A percentile compares a stretch with the other conserved stretches of the same genome.
Conservation (phyloP, 30 jellyfish, hydroid and myxozoan genomes). For the Calvadosia cruxmelitensis region DNA sequence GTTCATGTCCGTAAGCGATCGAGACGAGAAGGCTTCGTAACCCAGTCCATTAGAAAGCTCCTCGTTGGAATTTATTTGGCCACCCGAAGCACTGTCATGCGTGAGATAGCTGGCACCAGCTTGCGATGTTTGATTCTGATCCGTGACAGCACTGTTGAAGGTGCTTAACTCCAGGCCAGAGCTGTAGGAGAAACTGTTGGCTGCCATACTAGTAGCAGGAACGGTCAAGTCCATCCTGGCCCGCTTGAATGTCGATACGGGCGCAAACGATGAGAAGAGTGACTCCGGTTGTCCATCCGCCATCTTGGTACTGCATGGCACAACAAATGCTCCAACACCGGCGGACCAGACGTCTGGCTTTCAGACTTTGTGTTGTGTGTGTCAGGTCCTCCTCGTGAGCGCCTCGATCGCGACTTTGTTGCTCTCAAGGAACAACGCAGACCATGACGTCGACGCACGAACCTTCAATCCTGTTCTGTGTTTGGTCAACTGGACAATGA, state of each 20-base stretch:
- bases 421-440: conserved; percentile 1
- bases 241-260: conserved; percentile 22
- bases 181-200: conserved; percentile 66
- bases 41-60: conserved; percentile 5
- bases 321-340: background rate
- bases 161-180: conserved; percentile 70
- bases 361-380: too few relatives aligned
- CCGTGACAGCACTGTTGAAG: conserved; percentile 12
- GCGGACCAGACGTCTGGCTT: background rate
- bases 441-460: background rate
- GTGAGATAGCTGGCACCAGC: conserved; percentile 33
- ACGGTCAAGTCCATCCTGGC: conserved; percentile 31
- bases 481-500: background rate
- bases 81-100: conserved; percentile 23
- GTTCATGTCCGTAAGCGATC: conserved; percentile 9
- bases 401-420: conserved; percentile 3
- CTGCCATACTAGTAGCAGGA: conserved; percentile 13
- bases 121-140: conserved; percentile 3
- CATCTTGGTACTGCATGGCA: conserved; percentile 2
- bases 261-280: conserved; percentile 30
- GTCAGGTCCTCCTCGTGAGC: too few relatives aligned
- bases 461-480: background rate
- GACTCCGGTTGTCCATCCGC: conserved; percentile 58
- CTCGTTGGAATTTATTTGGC: background rate
- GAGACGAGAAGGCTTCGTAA: conserved; percentile 29